Base-by-base conservation (phyloP, 2,113 vertebrate genomes). In the Plecotus auritus region DNA sequence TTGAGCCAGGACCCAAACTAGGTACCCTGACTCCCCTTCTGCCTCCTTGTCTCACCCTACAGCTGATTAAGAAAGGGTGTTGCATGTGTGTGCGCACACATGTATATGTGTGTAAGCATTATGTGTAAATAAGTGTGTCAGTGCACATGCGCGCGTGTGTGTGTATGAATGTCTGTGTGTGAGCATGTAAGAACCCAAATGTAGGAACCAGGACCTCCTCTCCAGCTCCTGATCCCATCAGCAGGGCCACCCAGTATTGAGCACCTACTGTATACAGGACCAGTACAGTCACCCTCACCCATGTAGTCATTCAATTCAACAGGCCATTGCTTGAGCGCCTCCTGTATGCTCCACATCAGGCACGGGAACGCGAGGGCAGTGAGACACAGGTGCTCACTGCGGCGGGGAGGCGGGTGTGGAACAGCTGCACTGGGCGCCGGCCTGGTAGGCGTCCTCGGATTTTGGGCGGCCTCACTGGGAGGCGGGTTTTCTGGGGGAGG, bases 1-100 rank as follows among this genome's bases (percentile, higher is more conserved):
- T 61, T 47, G 69, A 35, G 80, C 9, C 49, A 35, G 59, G 22
- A 70, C 35, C 49, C 18, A 3, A 77, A 56, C 74, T 35, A 49
- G 28, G 4, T 0, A 8, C 26, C 14, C 45, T 0, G 1, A 12
- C 18, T 23, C 35, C 45, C 64, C 64, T 26, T 40, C 54, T 32
- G 28, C 35, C 37, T 85, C 14, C 2, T 17, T 30, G 35, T 49
- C 51, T 83, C n/a, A 5, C 32, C 42, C 40, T 51, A 18, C 17
- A 49, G 64, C 40, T 73, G 69, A 23, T 80, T 40, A 16, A 49
- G 84, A 64, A 56, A 45, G 40, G 2, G 1, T 7, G 40, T 26
- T 32, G 47, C 45, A 13, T 3, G 4, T 40, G 59, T 73, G 45
- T 18, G 20, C 32, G 23, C 6, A 20, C 7, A 13, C 11, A 13